Evolutionary conservation across 1,140 invertebrate species (phyloP).

Genomic region (Hyles vespertilio): DNA sequence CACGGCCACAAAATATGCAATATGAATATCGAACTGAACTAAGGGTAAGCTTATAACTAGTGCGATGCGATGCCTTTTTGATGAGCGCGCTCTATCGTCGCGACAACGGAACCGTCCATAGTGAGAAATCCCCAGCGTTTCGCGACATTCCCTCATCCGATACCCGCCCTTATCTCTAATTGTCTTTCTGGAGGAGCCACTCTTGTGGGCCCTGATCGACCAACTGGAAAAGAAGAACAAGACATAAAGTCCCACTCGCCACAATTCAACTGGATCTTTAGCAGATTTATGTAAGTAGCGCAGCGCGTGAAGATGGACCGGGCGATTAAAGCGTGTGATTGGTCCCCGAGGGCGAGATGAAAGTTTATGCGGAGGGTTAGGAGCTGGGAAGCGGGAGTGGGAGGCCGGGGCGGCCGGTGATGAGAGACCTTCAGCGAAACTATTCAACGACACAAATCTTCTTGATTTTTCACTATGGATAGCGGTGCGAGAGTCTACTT

Average conservation of each 20-base stretch:
- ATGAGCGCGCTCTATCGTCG: conserved; percentile 61
- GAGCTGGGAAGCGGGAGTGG: conserved; percentile 21
- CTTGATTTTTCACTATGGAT: conserved; percentile 67
- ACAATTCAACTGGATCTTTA: conserved; percentile 42
- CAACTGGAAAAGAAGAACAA: conserved; percentile 75
- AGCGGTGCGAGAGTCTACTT: conserved; percentile 47
- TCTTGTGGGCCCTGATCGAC: conserved; percentile 74
- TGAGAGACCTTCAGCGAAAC: conserved; percentile 74
- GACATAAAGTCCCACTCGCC: conserved; percentile 70
- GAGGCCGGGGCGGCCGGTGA: conserved; percentile 41
- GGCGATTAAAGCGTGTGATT: conserved; percentile 53
- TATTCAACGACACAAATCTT: conserved; percentile 46
- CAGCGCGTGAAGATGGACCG: conserved; percentile 66
- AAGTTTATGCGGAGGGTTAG: conserved; percentile 27
- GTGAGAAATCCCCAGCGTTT: conserved; percentile 69
- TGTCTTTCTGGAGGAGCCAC: conserved; percentile 75
- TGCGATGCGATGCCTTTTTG: conserved; percentile 74
- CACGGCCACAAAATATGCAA: conserved; percentile 60
- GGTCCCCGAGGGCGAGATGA: conserved; percentile 51
- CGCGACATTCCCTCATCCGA: conserved; percentile 68
- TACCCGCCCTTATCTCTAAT: conserved; percentile 68
- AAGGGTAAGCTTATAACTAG: conserved; percentile 68
- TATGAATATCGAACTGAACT: conserved; percentile 54
- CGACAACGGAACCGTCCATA: conserved; percentile 66
- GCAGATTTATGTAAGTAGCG: conserved; percentile 64